These are phyloP conservation scores for Cylindroiulus punctatus DNA, from an alignment of 2,888 invertebrate species.

Conservation along the genomic window DNA sequence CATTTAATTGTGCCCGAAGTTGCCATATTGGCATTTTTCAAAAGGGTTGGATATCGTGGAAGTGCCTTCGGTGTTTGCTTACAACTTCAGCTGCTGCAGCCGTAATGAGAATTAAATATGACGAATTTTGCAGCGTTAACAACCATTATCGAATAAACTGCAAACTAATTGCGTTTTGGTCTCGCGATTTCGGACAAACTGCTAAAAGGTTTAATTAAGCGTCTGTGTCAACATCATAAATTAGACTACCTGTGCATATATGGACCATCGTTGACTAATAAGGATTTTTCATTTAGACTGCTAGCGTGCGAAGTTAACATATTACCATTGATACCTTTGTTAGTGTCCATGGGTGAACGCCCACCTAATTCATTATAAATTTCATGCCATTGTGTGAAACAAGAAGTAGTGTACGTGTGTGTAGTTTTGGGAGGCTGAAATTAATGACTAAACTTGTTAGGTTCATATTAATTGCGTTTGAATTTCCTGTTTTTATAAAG, in stretches of 20 bases:
- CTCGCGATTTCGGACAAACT: constrained; percentile 3
- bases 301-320: not conserved
- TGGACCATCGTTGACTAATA: not conserved
- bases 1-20: not conserved
- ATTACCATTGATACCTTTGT: constrained; percentile 25
- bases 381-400: not conserved
- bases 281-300: not conserved
- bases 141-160: not conserved
- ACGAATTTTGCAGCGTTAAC: not conserved
- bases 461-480: not conserved
- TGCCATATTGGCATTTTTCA: not conserved
- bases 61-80: not conserved
- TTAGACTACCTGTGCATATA: constrained; percentile 4
- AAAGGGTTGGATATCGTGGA: not conserved
- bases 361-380: not conserved
- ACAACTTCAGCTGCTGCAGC: not conserved
- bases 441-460: not conserved
- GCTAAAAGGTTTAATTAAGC: not conserved
- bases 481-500: not conserved
- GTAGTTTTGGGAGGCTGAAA: not conserved
- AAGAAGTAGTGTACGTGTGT: not conserved
- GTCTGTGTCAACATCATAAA: not conserved
- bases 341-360: constrained; percentile 9
- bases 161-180: not conserved
- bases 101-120: constrained; percentile 9